Evolutionary conservation across 2,797 vertebrate genomes (phyloP).

Genomic region (Acrocephalus scirpaceus): DNA sequence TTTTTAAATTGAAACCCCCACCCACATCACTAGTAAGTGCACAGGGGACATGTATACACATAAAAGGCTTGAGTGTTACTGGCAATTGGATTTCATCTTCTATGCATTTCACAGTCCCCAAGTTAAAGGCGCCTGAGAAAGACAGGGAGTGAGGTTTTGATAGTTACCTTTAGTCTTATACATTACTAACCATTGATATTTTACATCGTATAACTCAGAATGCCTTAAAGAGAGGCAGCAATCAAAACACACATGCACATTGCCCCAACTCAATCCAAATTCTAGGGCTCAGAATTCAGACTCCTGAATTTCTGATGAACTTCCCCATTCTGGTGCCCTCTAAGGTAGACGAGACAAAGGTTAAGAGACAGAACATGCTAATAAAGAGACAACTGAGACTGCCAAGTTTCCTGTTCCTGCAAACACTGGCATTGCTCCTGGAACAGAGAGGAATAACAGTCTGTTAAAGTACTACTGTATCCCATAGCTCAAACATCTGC

Average conservation of each 20-base stretch:
- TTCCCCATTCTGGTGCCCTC: not conserved
- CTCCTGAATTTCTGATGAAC: not conserved
- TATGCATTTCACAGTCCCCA: not conserved
- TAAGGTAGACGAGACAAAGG: not conserved
- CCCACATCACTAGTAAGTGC: not conserved
- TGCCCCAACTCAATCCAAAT: not conserved
- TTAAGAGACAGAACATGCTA: not conserved
- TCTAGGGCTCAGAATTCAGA: not conserved
- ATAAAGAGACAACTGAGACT: not conserved
- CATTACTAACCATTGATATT: not conserved
- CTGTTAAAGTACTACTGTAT: not conserved
- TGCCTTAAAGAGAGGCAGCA: not conserved
- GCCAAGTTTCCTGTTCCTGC: not conserved
- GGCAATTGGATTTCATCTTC: not conserved
- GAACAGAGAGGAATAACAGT: not conserved
- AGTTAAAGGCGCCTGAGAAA: not conserved
- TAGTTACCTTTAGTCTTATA: not conserved
- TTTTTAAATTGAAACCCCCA: not conserved
- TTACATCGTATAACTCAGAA: fast-evolving
- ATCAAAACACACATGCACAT: not conserved
- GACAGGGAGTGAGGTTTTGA: not conserved
- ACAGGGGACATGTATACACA: not conserved
- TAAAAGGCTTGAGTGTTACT: not conserved
- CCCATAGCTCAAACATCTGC: not conserved
- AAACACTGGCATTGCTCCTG: not conserved